Base-by-base conservation (phyloP, 30 jellyfish, hydroid and myxozoan genomes). In the Mastigias papua region DNA sequence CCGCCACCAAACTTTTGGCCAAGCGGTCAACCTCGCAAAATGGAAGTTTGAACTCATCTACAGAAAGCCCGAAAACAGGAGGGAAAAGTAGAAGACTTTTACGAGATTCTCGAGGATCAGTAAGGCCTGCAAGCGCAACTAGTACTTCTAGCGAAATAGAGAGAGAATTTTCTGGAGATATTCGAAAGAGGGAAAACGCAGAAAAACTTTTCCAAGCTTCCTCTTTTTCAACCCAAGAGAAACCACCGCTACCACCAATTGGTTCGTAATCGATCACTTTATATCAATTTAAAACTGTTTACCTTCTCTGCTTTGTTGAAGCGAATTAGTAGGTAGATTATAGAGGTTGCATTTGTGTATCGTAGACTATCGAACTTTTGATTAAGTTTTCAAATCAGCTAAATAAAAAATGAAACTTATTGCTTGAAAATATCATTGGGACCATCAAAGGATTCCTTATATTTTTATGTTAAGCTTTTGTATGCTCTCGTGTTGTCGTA, bases 61-160 rank as follows among this genome's bases (percentile, higher is more conserved):
- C 50, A 58, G 69, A 42, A 48, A 69, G 81, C 51, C 94, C 89
- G 0, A 85, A 85, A 77, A 30, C 74, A 1, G 71, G 63, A 50
- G 34, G 35, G 10, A 64, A 64, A 63, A 62, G 74, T 62, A 80
- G 65, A 34, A 80, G 17, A 29, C 73, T 73, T 21, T 50, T 72
- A 32, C 62, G 94, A 9, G 94, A 72, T 42, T 85, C 94, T 9
- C 37, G 76, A 19, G 94, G 94, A 11, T 85, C 94, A 31, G 81
- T 80, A 0, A 62, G 90, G 73, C 90, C 90, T 28, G 80, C 30
- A 10, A 80, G 90, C 35, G 70, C 90, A n/a, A 8, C 81, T 8
- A 80, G 90, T 46, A 80, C 69, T 21, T 29, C 19, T n/a, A 60
- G 79, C 65, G 90, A 80, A 22, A 8, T 80, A 17, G 90, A 80